phyloP scores from a whole-genome alignment of 64 coral and sea anemone species.

The Dendrophyllia cribrosa region DNA sequence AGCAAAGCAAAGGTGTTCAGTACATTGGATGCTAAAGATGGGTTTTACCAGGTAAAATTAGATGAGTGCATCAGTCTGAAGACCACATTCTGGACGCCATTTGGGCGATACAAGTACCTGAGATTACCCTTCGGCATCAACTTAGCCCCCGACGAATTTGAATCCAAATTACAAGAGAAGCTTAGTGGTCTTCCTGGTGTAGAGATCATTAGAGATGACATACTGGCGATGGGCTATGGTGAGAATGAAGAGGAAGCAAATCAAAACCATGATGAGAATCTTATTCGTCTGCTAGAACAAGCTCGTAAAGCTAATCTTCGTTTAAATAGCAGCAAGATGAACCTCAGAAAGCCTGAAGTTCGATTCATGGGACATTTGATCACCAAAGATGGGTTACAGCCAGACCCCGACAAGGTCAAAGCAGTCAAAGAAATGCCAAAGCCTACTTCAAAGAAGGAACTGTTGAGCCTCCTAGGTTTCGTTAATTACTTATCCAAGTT shows the following conservation, averaged over 20 bases:
- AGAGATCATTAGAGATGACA: too few species aligned
- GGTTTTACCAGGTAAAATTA: too few species aligned
- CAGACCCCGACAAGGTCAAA: conserved; percentile 50
- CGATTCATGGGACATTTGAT: conserved; percentile 65
- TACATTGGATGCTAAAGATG: too few species aligned
- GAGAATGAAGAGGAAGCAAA: conserved; percentile 34
- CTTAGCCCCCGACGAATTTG: conserved; percentile 38
- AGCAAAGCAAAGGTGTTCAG: background rate
- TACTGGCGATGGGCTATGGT: too few species aligned
- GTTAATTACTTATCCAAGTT: conserved; percentile 44
- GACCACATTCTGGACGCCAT: conserved; percentile 40
- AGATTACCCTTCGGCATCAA: conserved; percentile 57
- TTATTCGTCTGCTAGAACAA: conserved; percentile 34
- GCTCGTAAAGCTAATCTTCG: conserved; percentile 10
- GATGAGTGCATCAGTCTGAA: too few species aligned
- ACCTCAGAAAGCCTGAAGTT: conserved; percentile 32
- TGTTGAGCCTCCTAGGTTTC: conserved; percentile 24
- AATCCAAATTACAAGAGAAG: conserved; percentile 57
- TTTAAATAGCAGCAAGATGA: conserved; percentile 61
- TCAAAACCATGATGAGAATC: conserved; percentile 27
- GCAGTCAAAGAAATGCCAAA: conserved; percentile 36
- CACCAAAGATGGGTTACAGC: conserved; percentile 55
- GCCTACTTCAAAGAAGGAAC: conserved; percentile 42
- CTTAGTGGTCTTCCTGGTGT: conserved; percentile 11
- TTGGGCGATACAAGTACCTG: conserved; percentile 19